Conservation (phyloP, 2,888 invertebrate species). For the Halictus ligatus region DNA sequence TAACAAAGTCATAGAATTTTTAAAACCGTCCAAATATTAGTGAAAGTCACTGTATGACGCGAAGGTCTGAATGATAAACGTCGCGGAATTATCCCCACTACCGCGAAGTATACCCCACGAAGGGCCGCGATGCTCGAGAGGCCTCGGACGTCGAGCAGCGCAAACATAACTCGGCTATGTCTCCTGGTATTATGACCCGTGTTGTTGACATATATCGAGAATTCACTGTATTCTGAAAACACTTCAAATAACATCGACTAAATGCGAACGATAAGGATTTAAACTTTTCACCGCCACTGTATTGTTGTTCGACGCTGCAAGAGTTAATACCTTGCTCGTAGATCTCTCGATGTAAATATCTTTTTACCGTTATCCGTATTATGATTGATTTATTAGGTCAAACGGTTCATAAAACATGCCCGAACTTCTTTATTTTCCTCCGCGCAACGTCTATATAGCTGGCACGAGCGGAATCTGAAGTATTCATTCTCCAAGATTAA, state of each 20-base stretch:
- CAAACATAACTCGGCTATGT: too few relatives aligned
- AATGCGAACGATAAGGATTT: background rate
- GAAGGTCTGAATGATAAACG: too few relatives aligned
- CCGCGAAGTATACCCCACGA: too few relatives aligned
- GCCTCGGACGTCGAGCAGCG: too few relatives aligned
- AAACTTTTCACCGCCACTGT: background rate
- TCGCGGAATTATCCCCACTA: too few relatives aligned
- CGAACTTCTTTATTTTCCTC: background rate
- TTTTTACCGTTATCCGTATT: background rate
- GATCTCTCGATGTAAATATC: background rate
- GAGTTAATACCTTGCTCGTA: background rate
- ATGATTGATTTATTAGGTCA: conserved; percentile 8
- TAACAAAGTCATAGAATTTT: too few relatives aligned
- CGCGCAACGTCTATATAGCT: background rate
- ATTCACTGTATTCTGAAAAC: background rate
- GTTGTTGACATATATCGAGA: too few relatives aligned
- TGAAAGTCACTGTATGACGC: too few relatives aligned
- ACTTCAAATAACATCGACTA: background rate
- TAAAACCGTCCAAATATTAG: too few relatives aligned
- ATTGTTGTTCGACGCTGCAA: background rate
- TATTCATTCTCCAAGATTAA: conserved; percentile 18
- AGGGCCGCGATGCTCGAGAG: too few relatives aligned
- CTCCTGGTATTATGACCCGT: too few relatives aligned
- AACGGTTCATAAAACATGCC: background rate
- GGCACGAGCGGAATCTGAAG: conserved; percentile 8